Base-by-base conservation (phyloP, 2,797 vertebrate genomes). In the Falco berigora region DNA sequence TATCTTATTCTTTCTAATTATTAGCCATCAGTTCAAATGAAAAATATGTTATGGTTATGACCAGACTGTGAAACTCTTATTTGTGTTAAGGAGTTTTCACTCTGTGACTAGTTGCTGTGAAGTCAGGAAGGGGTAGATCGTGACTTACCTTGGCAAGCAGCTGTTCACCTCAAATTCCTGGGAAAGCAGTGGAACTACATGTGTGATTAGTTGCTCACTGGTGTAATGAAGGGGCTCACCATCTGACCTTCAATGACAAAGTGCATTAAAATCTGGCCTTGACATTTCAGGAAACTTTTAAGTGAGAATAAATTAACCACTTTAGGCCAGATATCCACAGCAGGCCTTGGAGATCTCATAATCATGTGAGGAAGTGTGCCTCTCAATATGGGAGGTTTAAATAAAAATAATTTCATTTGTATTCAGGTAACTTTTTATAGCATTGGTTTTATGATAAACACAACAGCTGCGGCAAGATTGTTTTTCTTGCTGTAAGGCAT, bases 401-500 rank as follows among this genome's bases (percentile, higher is more conserved):
- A 94, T 92, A 85, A 94, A 80, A 89, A 63, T 66, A 64, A 86
- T 96, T 93, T 59, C 49, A 66, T 94, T 95, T 90, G 79, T 88
- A 94, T 90, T 95, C 90, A 90, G 85, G 73, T 95, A 92, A 90
- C 53, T 88, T 97, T 96, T 95, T 95, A 92, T 96, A 81, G 73
- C 87, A 96, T 92, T 76, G 86, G 59, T 96, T 96, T 97, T 96
- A 94, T 95, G 71, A 84, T 88, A 95, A 96, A 95, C 94, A 88
- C 88, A 97, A 93, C 97, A 98, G 97, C 97, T 98, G 97, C 78
- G 92, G 90, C 86, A 97, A 91, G 95, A 89, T 47, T 90, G 27
- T 69, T 96, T 94, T 96, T 94, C 94, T 97, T 93, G 92, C 97
- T 97, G 78, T 95, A 95, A 97, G 97, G 97, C 97, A 97, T 95